Evolutionary conservation across 2,888 invertebrate species (phyloP).

Genomic region (Perdita meconis): DNA sequence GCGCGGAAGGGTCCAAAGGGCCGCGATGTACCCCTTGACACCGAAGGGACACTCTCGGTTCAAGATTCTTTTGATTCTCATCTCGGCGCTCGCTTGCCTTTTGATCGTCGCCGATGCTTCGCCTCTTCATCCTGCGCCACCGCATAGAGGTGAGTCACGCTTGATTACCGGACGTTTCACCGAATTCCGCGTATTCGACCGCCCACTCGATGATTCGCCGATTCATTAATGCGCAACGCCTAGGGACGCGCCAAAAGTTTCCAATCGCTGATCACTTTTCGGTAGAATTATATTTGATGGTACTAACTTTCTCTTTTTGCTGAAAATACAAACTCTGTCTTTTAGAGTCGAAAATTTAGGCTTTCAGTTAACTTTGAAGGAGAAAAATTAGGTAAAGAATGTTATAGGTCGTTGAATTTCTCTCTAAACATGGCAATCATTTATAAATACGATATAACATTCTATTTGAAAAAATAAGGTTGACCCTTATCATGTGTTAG

Average conservation of each 20-base stretch:
- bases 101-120: conserved; percentile 73
- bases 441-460: no score
- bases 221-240: conserved; percentile 9
- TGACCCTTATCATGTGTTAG: no score
- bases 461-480: no score
- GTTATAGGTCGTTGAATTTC: no score
- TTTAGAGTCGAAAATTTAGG: no score
- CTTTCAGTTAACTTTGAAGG: no score
- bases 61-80: conserved; percentile 30
- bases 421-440: no score
- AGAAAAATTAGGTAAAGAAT: no score
- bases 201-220: conserved; percentile 13
- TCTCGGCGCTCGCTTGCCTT: conserved; percentile 56
- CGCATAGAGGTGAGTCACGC: conserved; percentile 76
- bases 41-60: conserved; percentile 24
- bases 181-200: neutral
- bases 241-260: neutral
- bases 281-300: no score
- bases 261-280: no score
- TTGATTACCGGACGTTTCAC: conserved; percentile 8
- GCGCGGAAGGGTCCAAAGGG: conserved; percentile 51
- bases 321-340: no score
- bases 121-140: conserved; percentile 78
- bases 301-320: no score
- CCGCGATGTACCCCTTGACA: conserved; percentile 57